Evolutionary conservation across 2,888 invertebrate species (phyloP), one percentile per base, ranked within the genome.

Genomic region (Teleogryllus oceanicus): DNA sequence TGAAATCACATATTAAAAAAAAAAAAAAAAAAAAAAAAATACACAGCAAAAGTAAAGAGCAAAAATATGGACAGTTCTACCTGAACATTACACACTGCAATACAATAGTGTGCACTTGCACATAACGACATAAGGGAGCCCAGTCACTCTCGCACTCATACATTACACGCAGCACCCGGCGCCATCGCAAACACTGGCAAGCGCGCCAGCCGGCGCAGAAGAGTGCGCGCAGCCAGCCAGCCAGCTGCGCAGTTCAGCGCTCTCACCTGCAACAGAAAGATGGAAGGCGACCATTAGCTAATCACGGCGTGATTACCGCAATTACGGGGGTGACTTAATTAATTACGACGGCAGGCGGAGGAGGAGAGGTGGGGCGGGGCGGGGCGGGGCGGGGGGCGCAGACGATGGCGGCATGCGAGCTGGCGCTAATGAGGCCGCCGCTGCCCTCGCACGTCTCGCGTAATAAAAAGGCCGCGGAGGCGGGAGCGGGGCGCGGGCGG

Each of bases 221-320:
- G 62, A 62, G n/a, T 62, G 8, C 62, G 16, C 62, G 62, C 62
- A n/a, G 62, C 8, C 62, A 62, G 62, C 0, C 16, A 13, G 62
- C 5, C 62, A 62, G 16, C n/a, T 4, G 16, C 13, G 16, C 62
- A 62, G n/a, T n/a, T n/a, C 13, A 62, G 62, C 62, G 37, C 62
- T 18, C 62, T 62, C 62, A 62, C 62, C 62, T 62, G 62, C 62
- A 62, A 62, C 62, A 62, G 62, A 62, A 62, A 62, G 62, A 62
- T n/a, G 62, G n/a, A 62, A 13, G n/a, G 16, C 62, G n/a, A 62
- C 62, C 16, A 62, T 62, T 62, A 62, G 62, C 62, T 62, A 62
- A 62, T 62, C 62, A 62, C 62, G 62, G 16, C 62, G 13, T 62
- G 62, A 62, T 62, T 18, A 13, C 62, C 16, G 62, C 62, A 62